These are phyloP conservation scores for Bufotes viridis DNA, from an alignment of 2,797 vertebrate genomes.

Conservation along the genomic window DNA sequence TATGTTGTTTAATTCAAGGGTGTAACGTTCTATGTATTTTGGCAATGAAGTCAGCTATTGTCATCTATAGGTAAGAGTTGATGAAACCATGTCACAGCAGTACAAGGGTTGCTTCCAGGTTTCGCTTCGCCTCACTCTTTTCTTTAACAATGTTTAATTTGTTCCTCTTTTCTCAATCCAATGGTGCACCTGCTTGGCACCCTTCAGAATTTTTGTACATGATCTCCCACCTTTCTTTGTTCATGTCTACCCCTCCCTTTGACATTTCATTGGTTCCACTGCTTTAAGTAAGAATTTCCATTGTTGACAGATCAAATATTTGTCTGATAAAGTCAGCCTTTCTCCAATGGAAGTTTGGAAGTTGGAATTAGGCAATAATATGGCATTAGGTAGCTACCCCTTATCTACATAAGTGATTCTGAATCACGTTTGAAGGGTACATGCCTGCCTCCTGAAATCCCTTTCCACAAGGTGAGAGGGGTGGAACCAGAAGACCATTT, in stretches of 20 bases:
- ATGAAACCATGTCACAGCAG: background rate
- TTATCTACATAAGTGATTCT: background rate
- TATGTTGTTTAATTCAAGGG: background rate
- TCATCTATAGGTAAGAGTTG: background rate
- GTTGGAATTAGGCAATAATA: background rate
- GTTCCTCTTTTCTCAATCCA: background rate
- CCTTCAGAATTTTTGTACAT: background rate
- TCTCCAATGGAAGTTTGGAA: background rate
- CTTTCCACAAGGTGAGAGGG: background rate
- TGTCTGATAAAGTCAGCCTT: slow-evolving; percentile 4
- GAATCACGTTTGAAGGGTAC: background rate
- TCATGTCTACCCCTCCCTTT: background rate
- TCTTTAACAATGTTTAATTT: background rate
- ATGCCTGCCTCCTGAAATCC: background rate
- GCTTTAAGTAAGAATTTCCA: background rate
- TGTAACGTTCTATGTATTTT: slow-evolving; percentile 7
- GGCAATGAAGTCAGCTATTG: background rate
- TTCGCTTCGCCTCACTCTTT: background rate
- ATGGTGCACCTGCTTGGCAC: background rate
- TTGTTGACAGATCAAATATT: slow-evolving; percentile 47
- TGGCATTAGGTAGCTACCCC: background rate
- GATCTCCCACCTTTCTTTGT: background rate
- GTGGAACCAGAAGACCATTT: background rate
- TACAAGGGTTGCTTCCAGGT: background rate
- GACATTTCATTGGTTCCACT: background rate